Conservation (phyloP, 2,797 vertebrate genomes). For the Mormyrops boulengeri region DNA sequence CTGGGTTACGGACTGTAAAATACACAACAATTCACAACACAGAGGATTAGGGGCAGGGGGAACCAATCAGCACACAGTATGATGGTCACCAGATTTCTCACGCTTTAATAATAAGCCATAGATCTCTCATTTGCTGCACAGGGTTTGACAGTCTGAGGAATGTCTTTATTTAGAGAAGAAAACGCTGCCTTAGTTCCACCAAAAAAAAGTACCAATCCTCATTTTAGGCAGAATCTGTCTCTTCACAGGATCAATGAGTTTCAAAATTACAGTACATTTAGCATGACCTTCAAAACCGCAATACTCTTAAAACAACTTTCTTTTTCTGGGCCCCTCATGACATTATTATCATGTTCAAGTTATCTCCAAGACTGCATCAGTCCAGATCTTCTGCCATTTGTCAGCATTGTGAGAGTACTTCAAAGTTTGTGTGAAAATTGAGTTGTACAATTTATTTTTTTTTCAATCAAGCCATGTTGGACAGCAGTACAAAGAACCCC, state of each 20-base stretch:
- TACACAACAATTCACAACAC: neutral
- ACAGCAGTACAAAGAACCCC: neutral
- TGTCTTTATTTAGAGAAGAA: constrained; percentile 7
- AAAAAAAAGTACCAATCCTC: constrained; percentile 13
- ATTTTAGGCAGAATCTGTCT: neutral
- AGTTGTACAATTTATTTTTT: neutral
- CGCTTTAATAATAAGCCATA: neutral
- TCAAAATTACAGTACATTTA: neutral
- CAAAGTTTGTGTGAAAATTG: constrained; percentile 7
- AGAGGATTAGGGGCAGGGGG: neutral
- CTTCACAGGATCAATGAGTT: neutral
- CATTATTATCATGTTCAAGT: constrained; percentile 18
- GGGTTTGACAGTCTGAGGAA: neutral
- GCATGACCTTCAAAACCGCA: neutral
- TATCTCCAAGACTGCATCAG: constrained; percentile 6
- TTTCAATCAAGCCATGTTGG: neutral
- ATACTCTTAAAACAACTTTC: neutral
- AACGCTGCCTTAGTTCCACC: neutral
- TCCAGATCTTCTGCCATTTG: constrained; percentile 4
- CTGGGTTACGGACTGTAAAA: neutral
- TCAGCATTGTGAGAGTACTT: constrained; percentile 6
- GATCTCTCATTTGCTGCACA: neutral
- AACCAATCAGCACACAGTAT: neutral
- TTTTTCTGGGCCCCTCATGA: neutral
- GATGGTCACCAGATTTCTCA: neutral